A percentile compares a stretch with the other conserved stretches of the same genome.
These are phyloP conservation scores for Charanyca ferruginea DNA, from an alignment of 2,888 invertebrate genomes.

Conservation along the genomic window DNA sequence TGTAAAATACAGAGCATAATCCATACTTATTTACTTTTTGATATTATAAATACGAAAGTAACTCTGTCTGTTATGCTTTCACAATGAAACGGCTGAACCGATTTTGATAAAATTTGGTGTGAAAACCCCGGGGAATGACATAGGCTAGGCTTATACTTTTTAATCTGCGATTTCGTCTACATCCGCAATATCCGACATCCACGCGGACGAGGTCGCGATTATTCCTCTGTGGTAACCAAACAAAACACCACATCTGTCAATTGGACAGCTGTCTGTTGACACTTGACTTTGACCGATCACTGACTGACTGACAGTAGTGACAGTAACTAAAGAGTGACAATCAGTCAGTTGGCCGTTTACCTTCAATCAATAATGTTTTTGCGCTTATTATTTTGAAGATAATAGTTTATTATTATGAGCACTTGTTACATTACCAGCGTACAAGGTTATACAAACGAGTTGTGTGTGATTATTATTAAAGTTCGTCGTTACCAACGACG, in stretches of 20 bases:
- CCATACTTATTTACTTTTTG: too few relatives aligned
- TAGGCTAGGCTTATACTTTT: too few relatives aligned
- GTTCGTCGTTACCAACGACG: constrained; percentile 17
- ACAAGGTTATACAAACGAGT: constrained; percentile 58
- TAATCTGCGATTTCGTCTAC: too few relatives aligned
- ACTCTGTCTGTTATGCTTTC: too few relatives aligned
- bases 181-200: too few relatives aligned
- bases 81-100: too few relatives aligned
- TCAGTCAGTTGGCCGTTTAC: constrained; percentile 15
- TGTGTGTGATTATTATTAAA: constrained; percentile 24
- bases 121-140: too few relatives aligned
- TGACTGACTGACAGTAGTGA: too few relatives aligned
- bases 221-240: constrained; percentile 20
- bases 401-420: constrained; percentile 49
- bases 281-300: neutral
- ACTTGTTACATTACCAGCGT: constrained; percentile 41
- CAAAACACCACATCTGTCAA: constrained; percentile 41
- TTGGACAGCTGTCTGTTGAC: constrained; percentile 31
- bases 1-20: constrained; percentile 17
- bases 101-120: too few relatives aligned
- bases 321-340: constrained; percentile 21
- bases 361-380: constrained; percentile 13
- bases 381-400: constrained; percentile 40
- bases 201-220: too few relatives aligned
- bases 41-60: too few relatives aligned